A percentile compares a stretch with the other conserved stretches of the same genome.
Evolutionary conservation across 2,113 vertebrate genomes (phyloP).

Genomic region (Eretmochelys imbricata): DNA sequence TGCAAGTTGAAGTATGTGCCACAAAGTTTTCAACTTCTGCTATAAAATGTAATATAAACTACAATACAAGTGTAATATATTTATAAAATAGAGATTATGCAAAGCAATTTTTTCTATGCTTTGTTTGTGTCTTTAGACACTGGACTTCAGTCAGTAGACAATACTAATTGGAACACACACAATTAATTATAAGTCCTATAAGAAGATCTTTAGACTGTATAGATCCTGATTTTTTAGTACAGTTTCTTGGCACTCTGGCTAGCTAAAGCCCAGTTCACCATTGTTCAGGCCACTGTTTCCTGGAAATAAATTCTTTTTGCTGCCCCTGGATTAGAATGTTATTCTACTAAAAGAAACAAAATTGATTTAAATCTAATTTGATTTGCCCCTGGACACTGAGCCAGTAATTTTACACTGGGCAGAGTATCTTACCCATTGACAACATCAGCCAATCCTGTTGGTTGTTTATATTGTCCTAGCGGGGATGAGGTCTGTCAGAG

Average conservation of each 20-base stretch:
- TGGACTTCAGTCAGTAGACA: background rate
- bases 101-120: background rate
- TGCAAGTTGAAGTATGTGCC: background rate
- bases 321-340: background rate
- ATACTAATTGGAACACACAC: background rate
- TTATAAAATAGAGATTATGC: background rate
- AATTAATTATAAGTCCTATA: background rate
- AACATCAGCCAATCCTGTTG: accelerated
- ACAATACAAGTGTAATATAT: background rate
- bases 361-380: accelerated
- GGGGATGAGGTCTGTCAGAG: accelerated
- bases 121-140: background rate
- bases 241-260: background rate
- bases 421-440: background rate
- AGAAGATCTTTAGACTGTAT: background rate
- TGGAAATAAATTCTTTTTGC: background rate
- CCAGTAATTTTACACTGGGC: accelerated
- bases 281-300: background rate
- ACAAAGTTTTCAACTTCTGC: background rate
- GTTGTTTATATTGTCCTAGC: background rate
- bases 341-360: background rate
- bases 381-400: background rate
- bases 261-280: background rate
- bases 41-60: background rate
- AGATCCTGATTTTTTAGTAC: accelerated